Evolutionary conservation across 2,113 vertebrate genomes (phyloP).

Genomic region (Esox niger): DNA sequence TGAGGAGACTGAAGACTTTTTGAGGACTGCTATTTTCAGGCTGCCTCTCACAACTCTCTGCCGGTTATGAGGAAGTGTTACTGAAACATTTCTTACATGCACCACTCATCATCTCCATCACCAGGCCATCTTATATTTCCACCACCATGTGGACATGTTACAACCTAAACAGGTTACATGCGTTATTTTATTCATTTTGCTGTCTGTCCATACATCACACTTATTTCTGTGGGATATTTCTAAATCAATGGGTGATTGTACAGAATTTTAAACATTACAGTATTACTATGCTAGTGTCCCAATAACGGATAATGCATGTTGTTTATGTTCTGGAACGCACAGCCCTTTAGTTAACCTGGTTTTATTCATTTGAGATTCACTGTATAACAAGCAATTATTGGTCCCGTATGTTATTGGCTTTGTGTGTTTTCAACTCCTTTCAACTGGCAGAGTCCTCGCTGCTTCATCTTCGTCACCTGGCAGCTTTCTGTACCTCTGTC

Average conservation of each 20-base stretch:
- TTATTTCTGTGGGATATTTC: too few relatives aligned
- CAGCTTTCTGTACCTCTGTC: constrained; percentile 40
- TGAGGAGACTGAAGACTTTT: constrained; percentile 52
- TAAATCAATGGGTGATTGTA: too few relatives aligned
- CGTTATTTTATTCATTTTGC: not conserved
- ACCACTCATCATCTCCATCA: constrained; percentile 49
- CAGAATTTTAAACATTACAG: too few relatives aligned
- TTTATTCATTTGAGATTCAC: constrained; percentile 50
- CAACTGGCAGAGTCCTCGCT: constrained; percentile 30
- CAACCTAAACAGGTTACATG: constrained; percentile 15
- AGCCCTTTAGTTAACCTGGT: constrained; percentile 3
- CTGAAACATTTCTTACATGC: constrained; percentile 32
- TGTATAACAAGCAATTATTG: constrained; percentile 53
- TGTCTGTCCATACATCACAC: too few relatives aligned
- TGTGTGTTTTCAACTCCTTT: constrained; percentile 41
- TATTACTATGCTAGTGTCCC: not conserved
- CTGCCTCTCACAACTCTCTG: constrained; percentile 36
- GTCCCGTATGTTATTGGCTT: constrained; percentile 39
- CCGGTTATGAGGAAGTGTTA: constrained; percentile 36
- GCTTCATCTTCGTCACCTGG: constrained; percentile 51
- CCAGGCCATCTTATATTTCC: constrained; percentile 44
- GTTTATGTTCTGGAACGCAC: too few relatives aligned
- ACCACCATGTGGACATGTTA: constrained; percentile 16
- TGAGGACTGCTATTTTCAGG: constrained; percentile 62
- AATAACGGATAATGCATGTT: not conserved